Conservation (phyloP, 2,797 vertebrate genomes). For the Lagorchestes hirsutus region DNA sequence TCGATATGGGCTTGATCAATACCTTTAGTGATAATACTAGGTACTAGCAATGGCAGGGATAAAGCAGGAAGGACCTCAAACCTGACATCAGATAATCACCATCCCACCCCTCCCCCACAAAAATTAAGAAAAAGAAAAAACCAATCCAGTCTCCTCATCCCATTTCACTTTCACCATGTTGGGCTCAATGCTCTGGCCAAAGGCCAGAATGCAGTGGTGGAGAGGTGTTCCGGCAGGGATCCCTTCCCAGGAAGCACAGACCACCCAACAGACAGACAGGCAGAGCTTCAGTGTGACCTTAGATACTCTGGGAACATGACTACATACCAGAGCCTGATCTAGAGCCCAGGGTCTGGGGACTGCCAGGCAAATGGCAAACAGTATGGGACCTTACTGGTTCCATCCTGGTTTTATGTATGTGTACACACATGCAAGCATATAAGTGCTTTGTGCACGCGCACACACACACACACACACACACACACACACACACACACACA, state of each 20-base stretch:
- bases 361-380: too few species aligned
- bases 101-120: neutral
- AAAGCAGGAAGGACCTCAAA: neutral
- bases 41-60: neutral
- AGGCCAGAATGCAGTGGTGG: neutral
- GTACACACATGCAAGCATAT: too few species aligned
- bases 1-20: neutral
- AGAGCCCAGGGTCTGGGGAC: neutral
- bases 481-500: too few species aligned
- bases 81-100: neutral
- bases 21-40: neutral
- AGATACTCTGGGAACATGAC: neutral
- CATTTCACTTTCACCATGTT: neutral
- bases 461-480: too few species aligned
- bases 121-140: neutral
- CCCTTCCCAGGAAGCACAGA: neutral
- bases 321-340: neutral
- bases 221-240: neutral
- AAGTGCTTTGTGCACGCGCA: too few species aligned
- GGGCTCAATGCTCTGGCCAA: neutral
- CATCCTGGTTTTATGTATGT: too few species aligned
- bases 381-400: too few species aligned
- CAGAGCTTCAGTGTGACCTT: neutral
- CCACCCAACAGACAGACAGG: neutral
- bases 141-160: neutral